These are phyloP conservation scores for Brienomyrus longianalis DNA, from an alignment of 2,113 vertebrate species.

Conservation along the genomic window DNA sequence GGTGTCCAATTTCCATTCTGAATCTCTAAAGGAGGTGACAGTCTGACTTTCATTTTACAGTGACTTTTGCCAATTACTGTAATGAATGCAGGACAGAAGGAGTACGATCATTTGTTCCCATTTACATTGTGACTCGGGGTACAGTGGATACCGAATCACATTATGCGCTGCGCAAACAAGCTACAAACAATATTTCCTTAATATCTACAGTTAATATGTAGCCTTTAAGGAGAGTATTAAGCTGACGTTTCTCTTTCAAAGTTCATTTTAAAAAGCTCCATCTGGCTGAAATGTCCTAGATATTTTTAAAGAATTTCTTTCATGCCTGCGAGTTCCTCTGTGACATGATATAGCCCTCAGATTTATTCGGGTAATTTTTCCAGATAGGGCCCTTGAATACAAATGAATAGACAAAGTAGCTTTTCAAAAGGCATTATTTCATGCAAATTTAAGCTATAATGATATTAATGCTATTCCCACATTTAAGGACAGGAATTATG, in stretches of 20 bases:
- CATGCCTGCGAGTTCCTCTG: slow-evolving; percentile 27
- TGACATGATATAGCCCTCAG: slow-evolving; percentile 26
- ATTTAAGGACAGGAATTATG: slow-evolving; percentile 25
- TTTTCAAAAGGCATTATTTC: slow-evolving; percentile 29
- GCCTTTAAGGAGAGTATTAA: slow-evolving; percentile 1
- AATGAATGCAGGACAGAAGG: not conserved
- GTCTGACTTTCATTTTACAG: not conserved
- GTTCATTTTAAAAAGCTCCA: slow-evolving; percentile 19
- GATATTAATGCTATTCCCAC: slow-evolving; percentile 34
- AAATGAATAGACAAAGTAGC: slow-evolving; percentile 29
- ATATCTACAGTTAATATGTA: not conserved
- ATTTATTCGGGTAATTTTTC: slow-evolving; percentile 36
- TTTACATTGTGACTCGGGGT: not conserved
- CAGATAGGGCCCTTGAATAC: slow-evolving; percentile 28
- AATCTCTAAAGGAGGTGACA: not conserved
- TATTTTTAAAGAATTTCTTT: slow-evolving; percentile 30
- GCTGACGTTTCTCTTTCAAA: slow-evolving; percentile 20
- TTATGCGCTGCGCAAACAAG: not conserved
- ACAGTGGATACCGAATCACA: not conserved
- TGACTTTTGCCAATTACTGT: not conserved
- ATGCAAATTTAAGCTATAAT: slow-evolving; percentile 39
- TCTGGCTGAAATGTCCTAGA: slow-evolving; percentile 18
- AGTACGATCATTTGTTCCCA: not conserved
- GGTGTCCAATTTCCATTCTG: not conserved
- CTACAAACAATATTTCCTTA: not conserved